Percentiles rank a stretch among this genome's conserved stretches.
These are phyloP conservation scores for Sebastes miniatus DNA, from an alignment of 2,797 vertebrate species.

Conservation along the genomic window DNA sequence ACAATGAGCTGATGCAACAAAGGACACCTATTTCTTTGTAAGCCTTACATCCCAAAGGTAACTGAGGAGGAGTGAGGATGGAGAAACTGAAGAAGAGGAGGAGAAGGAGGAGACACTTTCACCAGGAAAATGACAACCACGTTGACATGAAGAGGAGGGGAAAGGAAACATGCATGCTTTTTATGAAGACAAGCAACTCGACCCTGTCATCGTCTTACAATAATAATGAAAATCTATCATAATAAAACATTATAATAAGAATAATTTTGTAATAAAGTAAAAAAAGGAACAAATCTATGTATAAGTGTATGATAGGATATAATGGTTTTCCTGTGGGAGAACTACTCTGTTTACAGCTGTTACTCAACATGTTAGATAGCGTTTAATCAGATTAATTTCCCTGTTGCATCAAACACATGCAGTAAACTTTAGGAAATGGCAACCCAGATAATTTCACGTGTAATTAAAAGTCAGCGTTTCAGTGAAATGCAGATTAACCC, in stretches of 20 bases:
- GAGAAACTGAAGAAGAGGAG: slow-evolving; percentile 33
- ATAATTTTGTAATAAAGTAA: slow-evolving; percentile 78
- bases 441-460: slow-evolving; percentile 32
- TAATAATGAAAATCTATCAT: slow-evolving; percentile 69
- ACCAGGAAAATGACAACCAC: slow-evolving; percentile 48
- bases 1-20: slow-evolving; percentile 64
- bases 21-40: slow-evolving; percentile 74
- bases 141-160: slow-evolving; percentile 51
- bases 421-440: slow-evolving; percentile 28
- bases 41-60: slow-evolving; percentile 79
- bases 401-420: slow-evolving; percentile 42
- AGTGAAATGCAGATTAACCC: slow-evolving; percentile 65
- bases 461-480: slow-evolving; percentile 51
- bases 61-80: slow-evolving; percentile 38
- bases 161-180: slow-evolving; percentile 83
- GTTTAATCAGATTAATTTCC: slow-evolving; percentile 58
- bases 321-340: slow-evolving; percentile 68
- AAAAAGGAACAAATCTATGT: slow-evolving; percentile 59
- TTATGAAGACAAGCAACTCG: slow-evolving; percentile 73
- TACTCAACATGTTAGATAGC: slow-evolving; percentile 61
- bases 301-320: slow-evolving; percentile 73
- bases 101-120: slow-evolving; percentile 53
- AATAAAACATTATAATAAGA: slow-evolving; percentile 72
- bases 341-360: slow-evolving; percentile 76
- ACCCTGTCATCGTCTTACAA: slow-evolving; percentile 73